These are phyloP conservation scores for Montifringilla adamsi DNA, from an alignment of 2,113 vertebrate species.

Conservation along the genomic window DNA sequence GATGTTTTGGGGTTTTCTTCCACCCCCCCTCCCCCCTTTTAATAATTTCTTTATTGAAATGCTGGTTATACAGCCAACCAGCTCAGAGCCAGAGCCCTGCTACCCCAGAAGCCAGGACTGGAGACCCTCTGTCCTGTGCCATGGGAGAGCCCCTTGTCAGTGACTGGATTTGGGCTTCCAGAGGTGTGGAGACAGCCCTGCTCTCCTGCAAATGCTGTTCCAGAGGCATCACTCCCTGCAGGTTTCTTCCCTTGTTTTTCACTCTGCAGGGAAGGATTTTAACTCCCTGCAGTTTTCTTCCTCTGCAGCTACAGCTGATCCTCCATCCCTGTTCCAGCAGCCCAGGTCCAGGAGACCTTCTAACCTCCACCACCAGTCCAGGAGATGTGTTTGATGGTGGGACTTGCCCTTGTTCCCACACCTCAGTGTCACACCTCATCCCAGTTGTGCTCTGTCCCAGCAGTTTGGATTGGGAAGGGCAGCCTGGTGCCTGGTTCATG, in stretches of 20 bases:
- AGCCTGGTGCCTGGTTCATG: neutral
- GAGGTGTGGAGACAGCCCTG: neutral
- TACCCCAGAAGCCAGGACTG: neutral
- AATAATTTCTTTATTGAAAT: constrained; percentile 47
- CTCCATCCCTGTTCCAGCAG: neutral
- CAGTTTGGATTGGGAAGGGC: neutral
- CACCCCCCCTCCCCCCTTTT: neutral
- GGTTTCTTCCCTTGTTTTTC: neutral
- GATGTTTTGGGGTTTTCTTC: constrained; percentile 65
- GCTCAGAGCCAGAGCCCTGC: neutral
- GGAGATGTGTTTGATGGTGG: neutral
- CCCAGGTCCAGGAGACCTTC: neutral
- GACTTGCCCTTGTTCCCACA: neutral
- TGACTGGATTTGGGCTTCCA: fast-evolving
- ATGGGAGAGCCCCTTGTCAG: fast-evolving
- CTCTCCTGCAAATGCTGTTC: neutral
- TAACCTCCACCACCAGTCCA: neutral
- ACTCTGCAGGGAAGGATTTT: neutral
- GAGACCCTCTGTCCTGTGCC: neutral
- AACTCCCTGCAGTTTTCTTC: neutral
- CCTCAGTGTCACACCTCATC: neutral
- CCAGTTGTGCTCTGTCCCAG: neutral
- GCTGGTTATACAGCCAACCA: neutral
- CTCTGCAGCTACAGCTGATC: neutral
- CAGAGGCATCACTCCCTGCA: neutral